phyloP scores from a whole-genome alignment of 2,113 vertebrate species.

The Engystomops pustulosus region DNA sequence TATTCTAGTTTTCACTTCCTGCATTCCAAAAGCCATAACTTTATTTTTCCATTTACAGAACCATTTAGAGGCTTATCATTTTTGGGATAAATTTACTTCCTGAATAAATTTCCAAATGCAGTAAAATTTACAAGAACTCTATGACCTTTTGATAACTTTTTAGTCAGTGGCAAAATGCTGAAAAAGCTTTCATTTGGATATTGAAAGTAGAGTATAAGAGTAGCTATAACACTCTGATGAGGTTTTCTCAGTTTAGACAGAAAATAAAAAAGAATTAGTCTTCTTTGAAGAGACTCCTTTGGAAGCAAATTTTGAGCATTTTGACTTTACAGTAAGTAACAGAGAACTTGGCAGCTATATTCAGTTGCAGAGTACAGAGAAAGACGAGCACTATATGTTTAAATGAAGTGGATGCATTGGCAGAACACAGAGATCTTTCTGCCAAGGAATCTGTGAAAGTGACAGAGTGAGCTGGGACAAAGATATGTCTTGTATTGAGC shows the following conservation, averaged over 20 bases:
- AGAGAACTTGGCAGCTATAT: neutral
- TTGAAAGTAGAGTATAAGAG: too few relatives aligned
- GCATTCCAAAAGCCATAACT: too few relatives aligned
- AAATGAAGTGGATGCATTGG: constrained; percentile 48
- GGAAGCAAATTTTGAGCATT: constrained; percentile 18
- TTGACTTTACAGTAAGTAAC: constrained; percentile 4
- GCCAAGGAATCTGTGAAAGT: constrained; percentile 51
- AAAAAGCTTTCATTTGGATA: too few relatives aligned
- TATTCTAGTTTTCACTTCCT: too few relatives aligned
- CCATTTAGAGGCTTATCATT: too few relatives aligned
- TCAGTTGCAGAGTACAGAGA: neutral
- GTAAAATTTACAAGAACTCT: too few relatives aligned
- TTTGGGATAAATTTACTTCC: too few relatives aligned
- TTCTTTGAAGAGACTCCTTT: neutral
- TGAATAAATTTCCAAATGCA: too few relatives aligned
- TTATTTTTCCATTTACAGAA: too few relatives aligned
- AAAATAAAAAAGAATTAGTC: too few relatives aligned
- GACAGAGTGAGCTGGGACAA: constrained; percentile 50
- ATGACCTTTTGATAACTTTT: too few relatives aligned
- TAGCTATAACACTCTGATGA: neutral
- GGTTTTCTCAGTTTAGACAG: neutral
- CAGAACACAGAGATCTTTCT: constrained; percentile 34
- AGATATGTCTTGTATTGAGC: constrained; percentile 47
- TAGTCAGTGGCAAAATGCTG: too few relatives aligned
- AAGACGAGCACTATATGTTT: constrained; percentile 46